Percentiles rank a stretch among this genome's conserved stretches.
These are phyloP conservation scores for Dunckerocampus dactyliophorus DNA, from an alignment of 2,113 vertebrate species.

Conservation along the genomic window DNA sequence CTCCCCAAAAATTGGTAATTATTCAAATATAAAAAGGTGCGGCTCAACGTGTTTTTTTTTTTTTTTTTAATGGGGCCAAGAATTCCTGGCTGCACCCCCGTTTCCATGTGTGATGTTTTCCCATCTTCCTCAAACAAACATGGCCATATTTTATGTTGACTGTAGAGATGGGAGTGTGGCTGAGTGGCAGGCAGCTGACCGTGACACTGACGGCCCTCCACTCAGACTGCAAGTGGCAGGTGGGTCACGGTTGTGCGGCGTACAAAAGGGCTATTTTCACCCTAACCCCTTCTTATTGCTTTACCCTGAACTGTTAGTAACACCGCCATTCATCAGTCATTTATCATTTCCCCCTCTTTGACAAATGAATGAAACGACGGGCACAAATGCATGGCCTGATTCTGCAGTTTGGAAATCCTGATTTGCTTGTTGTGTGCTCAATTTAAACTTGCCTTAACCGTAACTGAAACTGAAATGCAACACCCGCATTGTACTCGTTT, in stretches of 20 bases:
- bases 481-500: slow-evolving; percentile 50
- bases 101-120: background rate
- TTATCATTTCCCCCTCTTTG: slow-evolving; percentile 7
- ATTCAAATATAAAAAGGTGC: too few relatives aligned
- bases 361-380: slow-evolving; percentile 65
- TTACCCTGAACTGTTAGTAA: background rate
- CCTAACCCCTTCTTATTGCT: slow-evolving; percentile 12
- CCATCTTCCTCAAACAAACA: slow-evolving; percentile 9
- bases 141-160: slow-evolving; percentile 26
- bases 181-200: slow-evolving; percentile 43
- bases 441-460: slow-evolving; percentile 69
- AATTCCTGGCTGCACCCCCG: too few relatives aligned
- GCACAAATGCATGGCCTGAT: slow-evolving; percentile 72
- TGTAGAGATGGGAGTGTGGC: slow-evolving; percentile 16
- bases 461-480: slow-evolving; percentile 49
- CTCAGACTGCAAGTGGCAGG: slow-evolving; percentile 52
- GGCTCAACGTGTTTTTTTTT: too few relatives aligned
- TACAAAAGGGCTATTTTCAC: slow-evolving; percentile 59
- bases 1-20: too few relatives aligned
- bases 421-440: slow-evolving; percentile 69
- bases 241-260: slow-evolving; percentile 26
- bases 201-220: slow-evolving; percentile 53
- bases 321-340: background rate
- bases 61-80: too few relatives aligned
- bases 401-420: slow-evolving; percentile 56